These are phyloP conservation scores for Brachionus rotundiformis DNA, from an alignment of 1,140 invertebrate species.

Conservation along the genomic window DNA sequence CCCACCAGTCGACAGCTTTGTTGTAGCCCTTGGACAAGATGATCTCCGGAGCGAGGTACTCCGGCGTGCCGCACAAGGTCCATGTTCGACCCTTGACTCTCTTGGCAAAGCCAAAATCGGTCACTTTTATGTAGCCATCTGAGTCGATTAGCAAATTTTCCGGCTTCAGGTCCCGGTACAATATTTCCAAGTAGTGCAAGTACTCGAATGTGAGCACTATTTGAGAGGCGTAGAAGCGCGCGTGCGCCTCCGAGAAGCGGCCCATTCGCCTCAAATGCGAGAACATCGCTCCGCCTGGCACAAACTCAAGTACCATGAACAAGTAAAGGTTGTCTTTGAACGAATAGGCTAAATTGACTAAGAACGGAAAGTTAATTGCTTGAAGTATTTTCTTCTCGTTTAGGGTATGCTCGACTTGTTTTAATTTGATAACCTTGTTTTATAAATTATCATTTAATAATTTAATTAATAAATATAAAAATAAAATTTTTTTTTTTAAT, in stretches of 20 bases:
- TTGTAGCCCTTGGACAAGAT: constrained; percentile 64
- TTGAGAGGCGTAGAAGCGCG: constrained; percentile 98
- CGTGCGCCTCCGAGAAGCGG: constrained; percentile 85
- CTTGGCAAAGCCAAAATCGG: constrained; percentile 54
- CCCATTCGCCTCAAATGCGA: constrained; percentile 67
- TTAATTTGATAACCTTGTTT: constrained; percentile 82
- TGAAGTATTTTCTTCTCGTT: constrained; percentile 97
- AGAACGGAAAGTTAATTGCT: constrained; percentile 93
- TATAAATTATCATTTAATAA: too few species aligned
- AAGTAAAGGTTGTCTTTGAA: constrained; percentile 88
- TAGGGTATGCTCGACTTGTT: constrained; percentile 94
- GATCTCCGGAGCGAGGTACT: constrained; percentile 50
- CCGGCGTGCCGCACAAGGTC: constrained; percentile 78
- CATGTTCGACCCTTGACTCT: constrained; percentile 80
- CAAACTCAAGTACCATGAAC: constrained; percentile 77
- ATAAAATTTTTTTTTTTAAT: background rate
- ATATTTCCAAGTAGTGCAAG: constrained; percentile 96
- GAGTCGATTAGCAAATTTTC: constrained; percentile 98
- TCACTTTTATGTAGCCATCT: constrained; percentile 93
- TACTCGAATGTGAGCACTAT: constrained; percentile 99
- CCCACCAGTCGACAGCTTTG: constrained; percentile 95
- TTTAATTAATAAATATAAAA: background rate
- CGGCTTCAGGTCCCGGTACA: constrained; percentile 97
- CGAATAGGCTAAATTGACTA: constrained; percentile 92
- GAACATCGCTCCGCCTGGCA: constrained; percentile 80